Base-by-base conservation (phyloP, 2,113 vertebrate species). In the Atherinomorus stipes region DNA sequence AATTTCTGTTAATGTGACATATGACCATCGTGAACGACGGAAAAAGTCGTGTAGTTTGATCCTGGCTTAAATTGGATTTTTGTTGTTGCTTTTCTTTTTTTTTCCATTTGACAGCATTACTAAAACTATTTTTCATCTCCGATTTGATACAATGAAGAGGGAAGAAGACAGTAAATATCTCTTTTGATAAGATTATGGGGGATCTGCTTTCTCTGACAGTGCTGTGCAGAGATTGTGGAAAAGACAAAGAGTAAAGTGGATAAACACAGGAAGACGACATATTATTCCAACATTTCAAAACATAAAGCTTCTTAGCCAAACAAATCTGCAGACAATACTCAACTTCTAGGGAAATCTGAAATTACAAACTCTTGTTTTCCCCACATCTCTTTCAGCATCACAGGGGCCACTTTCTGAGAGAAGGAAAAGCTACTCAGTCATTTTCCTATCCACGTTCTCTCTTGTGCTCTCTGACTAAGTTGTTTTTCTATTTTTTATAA, bases 181-280 rank as follows among this genome's bases (percentile, higher is more conserved):
- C 31, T 60, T 63, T 67, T 74, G 61, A 77, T 65, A 25, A 9
- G 52, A 83, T 76, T 76, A 67, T 22, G 3, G 60, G 2, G 16
- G 37, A 19, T 40, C 38, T 64, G 53, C 53, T 73, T 65, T 58
- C 66, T 45, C 34, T 28, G 25, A 58, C 23, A 52, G 38, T n/a
- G 54, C 38, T 34, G 3, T 7, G 31, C 9, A 51, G 45, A 22
- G 16, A 37, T 62, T 10, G 47, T 22, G 34, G 57, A 52, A 63
- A 42, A 44, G 28, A 40, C 44, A 34, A 51, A 38, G 11, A 44
- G 4, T 25, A 45, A 1, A 9, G 2, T 54, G 50, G 22, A 18
- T 12, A 5, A 73, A 84, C 26, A 54, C 26, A 66, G 26, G 59
- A 44, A 42, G 37, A 38, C 15, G 18, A 18, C 4, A 28, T 38